Percentiles rank a stretch among this genome's conserved stretches.
phyloP scores from a whole-genome alignment of 2,113 vertebrate genomes.

The Muscicapa adusta region DNA sequence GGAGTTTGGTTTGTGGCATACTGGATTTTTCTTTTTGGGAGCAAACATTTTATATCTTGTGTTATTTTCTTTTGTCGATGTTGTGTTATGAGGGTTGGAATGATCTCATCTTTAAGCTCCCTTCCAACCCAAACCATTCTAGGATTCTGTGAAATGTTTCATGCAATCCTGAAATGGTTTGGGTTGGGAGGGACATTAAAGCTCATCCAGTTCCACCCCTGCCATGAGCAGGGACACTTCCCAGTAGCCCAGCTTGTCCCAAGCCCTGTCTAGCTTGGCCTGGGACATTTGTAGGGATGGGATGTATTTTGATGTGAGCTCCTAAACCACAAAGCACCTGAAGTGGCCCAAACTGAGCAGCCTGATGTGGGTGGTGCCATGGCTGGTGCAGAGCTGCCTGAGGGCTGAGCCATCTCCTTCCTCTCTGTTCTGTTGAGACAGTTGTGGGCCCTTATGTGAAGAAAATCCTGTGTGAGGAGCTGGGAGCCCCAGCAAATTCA shows the following conservation, averaged over 20 bases:
- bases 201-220: neutral
- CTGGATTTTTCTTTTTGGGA: neutral
- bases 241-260: neutral
- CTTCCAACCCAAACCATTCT: neutral
- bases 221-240: neutral
- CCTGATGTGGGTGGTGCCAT: accelerated
- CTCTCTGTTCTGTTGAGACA: neutral
- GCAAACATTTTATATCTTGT: neutral
- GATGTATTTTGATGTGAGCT: neutral
- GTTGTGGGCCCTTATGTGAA: conserved; percentile 96
- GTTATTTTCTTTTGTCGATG: neutral
- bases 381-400: neutral
- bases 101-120: neutral
- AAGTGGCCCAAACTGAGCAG: neutral
- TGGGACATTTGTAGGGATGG: neutral
- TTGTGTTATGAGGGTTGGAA: neutral
- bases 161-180: neutral
- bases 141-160: neutral
- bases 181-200: neutral
- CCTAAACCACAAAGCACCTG: neutral
- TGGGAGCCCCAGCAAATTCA: conserved; percentile 90
- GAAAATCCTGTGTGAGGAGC: conserved; percentile 95
- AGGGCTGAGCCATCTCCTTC: neutral
- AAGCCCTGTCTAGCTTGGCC: neutral
- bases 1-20: neutral